Evolutionary conservation across 2,113 vertebrate species (phyloP).

Genomic region (Petaurus breviceps): DNA sequence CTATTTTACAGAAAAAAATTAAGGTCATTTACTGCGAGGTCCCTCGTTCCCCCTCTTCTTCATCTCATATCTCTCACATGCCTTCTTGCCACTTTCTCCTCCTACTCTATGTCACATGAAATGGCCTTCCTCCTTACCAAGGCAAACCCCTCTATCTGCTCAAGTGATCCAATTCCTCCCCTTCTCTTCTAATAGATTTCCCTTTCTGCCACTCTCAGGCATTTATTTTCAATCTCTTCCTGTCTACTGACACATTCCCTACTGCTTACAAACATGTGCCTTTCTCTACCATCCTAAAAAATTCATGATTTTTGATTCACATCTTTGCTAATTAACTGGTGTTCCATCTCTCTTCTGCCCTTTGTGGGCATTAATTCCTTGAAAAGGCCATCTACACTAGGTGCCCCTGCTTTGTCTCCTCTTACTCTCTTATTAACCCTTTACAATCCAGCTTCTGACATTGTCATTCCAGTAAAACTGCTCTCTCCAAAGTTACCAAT

Average conservation of each 20-base stretch:
- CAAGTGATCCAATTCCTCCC: neutral
- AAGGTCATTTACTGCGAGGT: neutral
- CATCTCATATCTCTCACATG: neutral
- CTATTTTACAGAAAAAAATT: neutral
- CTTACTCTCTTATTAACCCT: neutral
- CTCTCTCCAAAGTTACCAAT: neutral
- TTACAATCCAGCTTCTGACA: neutral
- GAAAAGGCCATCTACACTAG: neutral
- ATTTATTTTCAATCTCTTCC: neutral
- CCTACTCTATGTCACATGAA: neutral
- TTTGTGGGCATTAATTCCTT: neutral
- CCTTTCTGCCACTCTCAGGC: neutral
- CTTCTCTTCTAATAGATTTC: neutral
- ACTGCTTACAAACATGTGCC: neutral
- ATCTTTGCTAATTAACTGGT: neutral
- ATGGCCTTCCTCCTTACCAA: neutral
- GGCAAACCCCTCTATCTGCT: neutral
- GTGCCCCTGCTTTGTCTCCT: neutral
- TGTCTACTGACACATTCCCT: neutral
- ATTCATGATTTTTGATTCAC: neutral
- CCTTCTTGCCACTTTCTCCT: neutral
- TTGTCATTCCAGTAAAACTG: neutral
- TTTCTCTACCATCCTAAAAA: neutral
- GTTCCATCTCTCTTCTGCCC: neutral
- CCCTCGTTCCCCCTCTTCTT: neutral